Evolutionary conservation across 1,140 invertebrate species (phyloP), one percentile per base, ranked within the genome.

Genomic region (Linepithema humile): DNA sequence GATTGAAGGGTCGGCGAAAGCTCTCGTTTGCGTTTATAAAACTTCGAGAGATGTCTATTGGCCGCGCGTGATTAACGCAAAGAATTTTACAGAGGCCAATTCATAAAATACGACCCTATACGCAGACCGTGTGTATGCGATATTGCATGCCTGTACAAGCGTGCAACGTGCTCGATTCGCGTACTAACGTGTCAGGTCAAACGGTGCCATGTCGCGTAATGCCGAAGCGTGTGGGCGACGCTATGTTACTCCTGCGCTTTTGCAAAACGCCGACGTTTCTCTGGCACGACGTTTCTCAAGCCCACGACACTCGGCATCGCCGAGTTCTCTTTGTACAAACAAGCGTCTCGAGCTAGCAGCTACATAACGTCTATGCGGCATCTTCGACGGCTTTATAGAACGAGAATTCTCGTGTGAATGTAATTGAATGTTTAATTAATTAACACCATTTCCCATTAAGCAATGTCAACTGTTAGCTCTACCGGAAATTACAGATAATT

Each of bases 351-450:
- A 69, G 40, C 26, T 26, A 57, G 72, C 32, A 55, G 26, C 72
- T 38, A 45, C 32, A 32, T 55, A 78, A 78, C 45, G 62, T 78
- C 40, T 53, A 32, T 62, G 38, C 62, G 60, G 50, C 55, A 74
- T 80, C 75, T 80, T 70, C 67, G 75, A 70, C 64, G 64, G 4
- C 3, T 45, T 12, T 23, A 12, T n/a, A n/a, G n/a, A n/a, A n/a
- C n/a, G n/a, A n/a, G n/a, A 55, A 80, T 48, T 40, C 64, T 55
- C 45, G 17, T 50, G 17, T 50, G 50, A 29, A 6, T 10, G 64
- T 80, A 80, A 80, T 80, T 80, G 75, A 55, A 80, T 40, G 75
- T 17, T 80, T 80, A 80, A 80, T 69, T 80, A 70, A 80, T 69
- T 80, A 77, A 67, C 60, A 43, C 43, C 60, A 17, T 38, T 43